Evolutionary conservation across 2,113 vertebrate species (phyloP), one percentile per base, ranked within the genome.

Genomic region (Paradoxurus hermaphroditus): DNA sequence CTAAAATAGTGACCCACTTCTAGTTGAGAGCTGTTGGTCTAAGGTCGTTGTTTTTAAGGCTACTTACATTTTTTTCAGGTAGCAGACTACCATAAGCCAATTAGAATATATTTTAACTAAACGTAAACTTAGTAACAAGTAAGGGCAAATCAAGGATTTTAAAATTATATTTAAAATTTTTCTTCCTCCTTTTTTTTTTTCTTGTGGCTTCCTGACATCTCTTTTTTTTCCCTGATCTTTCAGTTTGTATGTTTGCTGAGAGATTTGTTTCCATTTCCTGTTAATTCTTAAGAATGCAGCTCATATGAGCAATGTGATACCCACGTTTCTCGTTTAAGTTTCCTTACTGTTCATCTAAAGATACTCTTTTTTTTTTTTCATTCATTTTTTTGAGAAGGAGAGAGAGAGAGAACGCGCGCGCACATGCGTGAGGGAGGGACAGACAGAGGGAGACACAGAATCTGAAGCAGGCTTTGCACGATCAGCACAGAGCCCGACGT

Each of bases 101-200:
- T 86, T 67, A 90, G 77, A 84, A 63, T 78, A 23, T 65, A 46
- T 85, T 83, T 83, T 92, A 41, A 72, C 11, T 67, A 63, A 67
- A 89, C 31, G 63, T 59, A 68, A 96, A 75, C 68, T 91, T 77
- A 21, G 31, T 63, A 79, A 46, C 25, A 90, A 78, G 11, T 14
- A 89, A 89, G 27, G 19, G 10, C 70, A 49, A 86, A 65, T 86
- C 36, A 77, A 23, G 4, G 21, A 73, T 86, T 86, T 95, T 67
- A 25, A 93, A 95, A 84, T 88, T 34, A 84, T 36, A 65, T 59
- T 79, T 84, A 78, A 95, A 92, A 39, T 72, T 46, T 89, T 79
- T 27, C 29, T 63, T 34, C 85, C 29, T 25, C 83, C 31, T 7
- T 18, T 62, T 92, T 49, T 29, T 86, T 90, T 72, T 86, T 90